Percentiles rank a stretch among this genome's conserved stretches.
Conservation (phyloP, 2,797 vertebrate species). For the Loris lydekkerianus region DNA sequence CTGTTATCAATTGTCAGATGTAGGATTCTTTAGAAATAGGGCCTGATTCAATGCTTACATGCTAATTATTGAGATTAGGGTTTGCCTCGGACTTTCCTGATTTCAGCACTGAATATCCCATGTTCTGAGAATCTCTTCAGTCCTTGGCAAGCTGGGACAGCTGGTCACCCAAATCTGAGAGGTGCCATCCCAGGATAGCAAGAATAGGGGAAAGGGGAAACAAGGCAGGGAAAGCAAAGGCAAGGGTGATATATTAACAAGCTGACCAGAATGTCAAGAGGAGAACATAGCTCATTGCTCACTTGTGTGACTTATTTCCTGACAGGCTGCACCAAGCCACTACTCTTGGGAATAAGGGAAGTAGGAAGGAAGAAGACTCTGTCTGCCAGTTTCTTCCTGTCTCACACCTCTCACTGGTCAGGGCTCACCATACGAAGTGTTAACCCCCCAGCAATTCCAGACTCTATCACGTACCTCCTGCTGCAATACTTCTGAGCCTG, state of each 20-base stretch:
- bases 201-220: slow-evolving; percentile 1
- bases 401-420: not conserved
- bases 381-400: not conserved
- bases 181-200: not conserved
- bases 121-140: not conserved
- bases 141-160: not conserved
- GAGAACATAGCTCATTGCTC: not conserved
- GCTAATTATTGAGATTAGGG: not conserved
- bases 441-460: not conserved
- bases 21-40: not conserved
- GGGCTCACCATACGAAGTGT: not conserved
- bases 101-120: not conserved
- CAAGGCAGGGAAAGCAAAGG: not conserved
- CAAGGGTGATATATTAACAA: not conserved
- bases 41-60: not conserved
- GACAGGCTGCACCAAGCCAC: not conserved
- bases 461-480: not conserved
- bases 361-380: not conserved
- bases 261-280: not conserved
- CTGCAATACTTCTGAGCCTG: not conserved
- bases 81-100: not conserved
- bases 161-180: not conserved
- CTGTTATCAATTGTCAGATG: not conserved
- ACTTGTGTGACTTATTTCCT: not conserved
- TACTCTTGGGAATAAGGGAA: not conserved